Percentiles rank a stretch among this genome's conserved stretches.
phyloP scores from a whole-genome alignment of 1,140 invertebrate species.

The Drosophila aff. region DNA sequence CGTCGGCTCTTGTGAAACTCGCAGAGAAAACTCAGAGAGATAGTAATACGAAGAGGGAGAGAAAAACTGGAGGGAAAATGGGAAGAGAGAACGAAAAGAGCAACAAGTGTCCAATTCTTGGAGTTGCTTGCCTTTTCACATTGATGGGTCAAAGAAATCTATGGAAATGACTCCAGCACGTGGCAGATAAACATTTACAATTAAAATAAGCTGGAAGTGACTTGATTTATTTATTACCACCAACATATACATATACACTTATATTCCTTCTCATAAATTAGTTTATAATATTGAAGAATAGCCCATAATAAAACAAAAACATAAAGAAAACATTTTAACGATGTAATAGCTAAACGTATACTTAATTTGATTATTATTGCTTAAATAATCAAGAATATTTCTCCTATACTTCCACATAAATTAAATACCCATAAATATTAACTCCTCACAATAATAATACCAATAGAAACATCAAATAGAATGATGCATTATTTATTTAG shows the following conservation, averaged over 20 bases:
- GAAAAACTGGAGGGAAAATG: background rate
- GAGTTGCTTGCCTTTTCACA: conserved; percentile 28
- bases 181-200: conserved; percentile 11
- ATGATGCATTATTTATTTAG: background rate
- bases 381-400: background rate
- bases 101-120: conserved; percentile 69
- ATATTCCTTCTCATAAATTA: background rate
- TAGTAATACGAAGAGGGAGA: conserved; percentile 4
- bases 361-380: background rate
- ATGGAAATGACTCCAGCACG: conserved; percentile 17
- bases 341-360: background rate
- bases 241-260: too few species aligned
- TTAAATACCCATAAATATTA: background rate
- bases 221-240: background rate
- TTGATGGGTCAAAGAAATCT: conserved; percentile 21
- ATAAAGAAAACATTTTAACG: background rate
- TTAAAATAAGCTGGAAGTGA: background rate
- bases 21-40: conserved; percentile 13
- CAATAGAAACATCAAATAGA: background rate
- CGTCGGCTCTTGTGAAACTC: conserved; percentile 34
- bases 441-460: background rate
- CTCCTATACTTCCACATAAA: background rate
- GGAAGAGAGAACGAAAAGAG: conserved; percentile 48
- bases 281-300: background rate
- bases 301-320: background rate